Percentiles rank a stretch among this genome's conserved stretches.
These are phyloP conservation scores for Metallyticus violacea DNA, from an alignment of 2,888 invertebrate species.

Conservation along the genomic window DNA sequence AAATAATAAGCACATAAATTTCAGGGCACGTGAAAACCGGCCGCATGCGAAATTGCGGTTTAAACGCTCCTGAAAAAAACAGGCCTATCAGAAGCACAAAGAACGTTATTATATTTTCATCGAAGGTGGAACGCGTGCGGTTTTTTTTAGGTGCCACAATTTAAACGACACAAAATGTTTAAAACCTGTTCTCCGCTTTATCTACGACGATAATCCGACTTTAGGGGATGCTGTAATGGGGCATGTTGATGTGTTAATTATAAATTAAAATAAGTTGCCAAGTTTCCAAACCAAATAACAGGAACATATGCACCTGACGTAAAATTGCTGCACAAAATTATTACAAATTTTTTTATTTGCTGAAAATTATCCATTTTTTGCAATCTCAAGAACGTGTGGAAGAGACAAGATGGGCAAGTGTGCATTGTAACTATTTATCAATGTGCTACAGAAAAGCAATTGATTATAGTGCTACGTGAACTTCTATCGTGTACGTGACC, in stretches of 20 bases:
- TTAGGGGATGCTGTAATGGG: not conserved
- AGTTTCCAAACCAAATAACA: not conserved
- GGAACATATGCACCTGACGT: not conserved
- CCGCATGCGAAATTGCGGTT: not conserved
- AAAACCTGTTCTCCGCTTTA: not conserved
- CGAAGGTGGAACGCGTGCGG: not conserved
- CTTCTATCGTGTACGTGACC: not conserved
- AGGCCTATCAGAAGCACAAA: not conserved
- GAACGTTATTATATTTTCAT: not conserved
- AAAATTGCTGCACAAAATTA: not conserved
- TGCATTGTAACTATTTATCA: not conserved
- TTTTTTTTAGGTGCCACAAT: not conserved
- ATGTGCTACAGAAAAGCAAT: not conserved
- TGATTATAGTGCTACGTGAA: not conserved
- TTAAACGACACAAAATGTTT: not conserved
- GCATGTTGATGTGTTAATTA: not conserved
- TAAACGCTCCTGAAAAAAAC: not conserved
- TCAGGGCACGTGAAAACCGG: not conserved
- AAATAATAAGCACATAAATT: not conserved
- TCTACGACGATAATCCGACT: not conserved
- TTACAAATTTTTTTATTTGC: not conserved
- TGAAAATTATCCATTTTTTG: not conserved
- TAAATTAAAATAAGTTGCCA: not conserved
- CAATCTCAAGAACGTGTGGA: not conserved
- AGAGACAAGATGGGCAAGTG: not conserved